Conservation (phyloP, 2,113 vertebrate genomes). For the Lontra canadensis region DNA sequence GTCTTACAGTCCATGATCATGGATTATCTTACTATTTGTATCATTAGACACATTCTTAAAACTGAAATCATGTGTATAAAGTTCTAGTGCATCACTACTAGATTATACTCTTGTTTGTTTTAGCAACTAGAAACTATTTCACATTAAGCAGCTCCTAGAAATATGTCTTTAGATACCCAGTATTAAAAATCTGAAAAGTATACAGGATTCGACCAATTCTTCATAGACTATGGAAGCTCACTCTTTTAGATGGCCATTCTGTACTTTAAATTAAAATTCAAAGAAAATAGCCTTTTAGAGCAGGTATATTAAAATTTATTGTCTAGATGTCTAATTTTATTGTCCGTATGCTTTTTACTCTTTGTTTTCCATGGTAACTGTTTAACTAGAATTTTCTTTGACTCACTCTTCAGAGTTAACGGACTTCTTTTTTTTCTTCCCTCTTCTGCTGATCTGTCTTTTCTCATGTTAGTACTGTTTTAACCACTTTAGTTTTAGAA, state of each 20-base stretch:
- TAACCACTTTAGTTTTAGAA: not conserved
- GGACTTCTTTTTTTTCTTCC: not conserved
- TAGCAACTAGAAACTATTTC: not conserved
- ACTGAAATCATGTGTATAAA: not conserved
- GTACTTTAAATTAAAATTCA: not conserved
- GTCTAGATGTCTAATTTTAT: not conserved
- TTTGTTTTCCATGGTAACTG: not conserved
- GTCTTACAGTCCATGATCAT: not conserved
- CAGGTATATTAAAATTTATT: not conserved
- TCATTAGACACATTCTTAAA: not conserved
- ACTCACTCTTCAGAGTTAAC: not conserved
- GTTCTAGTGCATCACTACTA: not conserved
- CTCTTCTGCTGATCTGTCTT: not conserved
- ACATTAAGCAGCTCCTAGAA: not conserved
- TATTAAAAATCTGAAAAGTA: not conserved
- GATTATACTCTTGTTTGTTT: slow-evolving; percentile 3
- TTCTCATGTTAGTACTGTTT: not conserved
- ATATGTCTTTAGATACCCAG: not conserved
- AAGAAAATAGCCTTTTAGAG: not conserved
- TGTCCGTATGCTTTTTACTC: not conserved
- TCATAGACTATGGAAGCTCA: not conserved
- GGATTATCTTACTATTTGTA: not conserved
- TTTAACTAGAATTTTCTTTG: not conserved
- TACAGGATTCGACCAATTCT: not conserved
- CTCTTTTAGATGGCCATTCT: not conserved